Evolutionary conservation across 1,140 invertebrate genomes (phyloP).

Genomic region (Lamellibrachia luymesi): DNA sequence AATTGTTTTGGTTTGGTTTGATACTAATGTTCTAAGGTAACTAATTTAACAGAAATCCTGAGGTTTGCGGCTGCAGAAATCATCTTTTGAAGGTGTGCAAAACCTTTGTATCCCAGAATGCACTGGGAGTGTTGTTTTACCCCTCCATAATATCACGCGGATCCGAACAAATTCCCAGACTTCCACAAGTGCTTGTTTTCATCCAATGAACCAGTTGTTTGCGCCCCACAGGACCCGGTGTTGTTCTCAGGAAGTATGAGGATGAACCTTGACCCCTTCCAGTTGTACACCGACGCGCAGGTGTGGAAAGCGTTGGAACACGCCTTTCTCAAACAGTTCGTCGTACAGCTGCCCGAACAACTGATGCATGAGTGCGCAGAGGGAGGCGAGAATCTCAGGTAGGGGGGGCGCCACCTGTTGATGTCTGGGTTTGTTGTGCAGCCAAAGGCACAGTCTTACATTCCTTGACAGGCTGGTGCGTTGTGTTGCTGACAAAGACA

Average conservation of each 20-base stretch:
- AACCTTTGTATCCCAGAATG: no score
- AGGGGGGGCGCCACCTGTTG: not conserved
- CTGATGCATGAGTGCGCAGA: constrained; percentile 27
- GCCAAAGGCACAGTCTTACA: not conserved
- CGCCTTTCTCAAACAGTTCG: constrained; percentile 49
- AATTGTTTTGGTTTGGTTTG: no score
- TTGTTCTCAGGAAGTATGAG: constrained; percentile 47
- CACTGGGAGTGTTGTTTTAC: no score
- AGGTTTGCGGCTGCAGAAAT: no score
- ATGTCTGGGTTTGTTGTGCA: not conserved
- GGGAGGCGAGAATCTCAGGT: constrained; percentile 55
- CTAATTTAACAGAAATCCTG: no score
- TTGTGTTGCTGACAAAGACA: not conserved
- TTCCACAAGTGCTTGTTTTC: no score
- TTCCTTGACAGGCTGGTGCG: not conserved
- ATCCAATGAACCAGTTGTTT: not conserved
- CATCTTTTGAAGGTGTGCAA: no score
- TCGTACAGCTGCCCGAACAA: constrained; percentile 24
- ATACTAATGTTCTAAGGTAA: no score
- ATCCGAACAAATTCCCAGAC: no score
- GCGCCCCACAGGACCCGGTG: constrained; percentile 42
- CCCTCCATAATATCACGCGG: no score
- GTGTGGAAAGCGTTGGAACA: constrained; percentile 45
- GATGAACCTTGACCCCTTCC: constrained; percentile 50
- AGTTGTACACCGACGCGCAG: constrained; percentile 39